Evolutionary conservation across 2,888 invertebrate genomes (phyloP), one percentile per base, ranked within the genome.

Genomic region (Chouioia cunea): DNA sequence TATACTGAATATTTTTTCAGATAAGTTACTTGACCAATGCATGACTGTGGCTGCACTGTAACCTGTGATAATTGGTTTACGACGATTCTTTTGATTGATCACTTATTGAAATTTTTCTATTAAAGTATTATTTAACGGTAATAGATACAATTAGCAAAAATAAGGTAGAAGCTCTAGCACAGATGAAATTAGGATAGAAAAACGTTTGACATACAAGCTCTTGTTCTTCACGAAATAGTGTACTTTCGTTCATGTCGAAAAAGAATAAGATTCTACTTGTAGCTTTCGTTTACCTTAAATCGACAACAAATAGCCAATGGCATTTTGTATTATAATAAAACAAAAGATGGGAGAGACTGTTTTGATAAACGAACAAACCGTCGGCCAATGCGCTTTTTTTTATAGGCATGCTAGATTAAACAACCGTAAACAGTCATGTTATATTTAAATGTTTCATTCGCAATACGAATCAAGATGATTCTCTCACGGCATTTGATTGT

Each of bases 301-400:
- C 20, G 15, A 66, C 54, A 60, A 48, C 56, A 56, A 16, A 70
- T 66, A 56, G 62, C 71, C 2, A 46, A 66, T 16, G 62, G 57
- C 1, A 57, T 71, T 22, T 14, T 1, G 20, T 57, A 62, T 44
- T 71, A 71, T 23, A 66, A 66, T 65, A 27, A 16, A 22, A 80
- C 75, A 4, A 79, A 79, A 74, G 75, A 76, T 53, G 77, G 77
- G 18, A 77, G 76, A n/a, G 79, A 79, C 46, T 70, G 71, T 15
- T 79, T 79, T 54, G 78, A 80, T 56, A 65, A 73, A 67, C 58
- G 56, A 64, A 78, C 77, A n/a, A 75, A 75, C 20, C 46, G 79
- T 27, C 80, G 79, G 79, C 77, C 78, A 16, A 50, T 78, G 69
- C 56, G 76, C 23, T 36, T 78, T 57, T 77, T 77, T 65, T 75